These are phyloP conservation scores for Ispidina lecontei DNA, from an alignment of 2,797 vertebrate genomes.

Conservation along the genomic window DNA sequence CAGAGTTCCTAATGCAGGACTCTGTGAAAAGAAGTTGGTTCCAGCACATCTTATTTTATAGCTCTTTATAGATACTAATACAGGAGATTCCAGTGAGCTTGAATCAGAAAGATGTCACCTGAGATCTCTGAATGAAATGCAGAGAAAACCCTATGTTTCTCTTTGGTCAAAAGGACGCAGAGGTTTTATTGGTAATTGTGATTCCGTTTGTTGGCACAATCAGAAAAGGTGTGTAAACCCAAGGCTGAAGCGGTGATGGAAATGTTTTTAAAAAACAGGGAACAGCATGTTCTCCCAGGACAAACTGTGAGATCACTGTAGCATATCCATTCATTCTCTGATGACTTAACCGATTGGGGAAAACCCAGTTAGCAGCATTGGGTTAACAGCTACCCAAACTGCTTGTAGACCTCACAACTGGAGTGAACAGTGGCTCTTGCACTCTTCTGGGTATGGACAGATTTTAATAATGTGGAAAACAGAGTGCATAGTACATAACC, in stretches of 20 bases:
- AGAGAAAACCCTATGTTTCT: not conserved
- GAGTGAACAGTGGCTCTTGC: not conserved
- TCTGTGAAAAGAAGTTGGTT: not conserved
- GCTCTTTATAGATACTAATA: not conserved
- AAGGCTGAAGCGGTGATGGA: not conserved
- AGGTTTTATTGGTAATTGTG: not conserved
- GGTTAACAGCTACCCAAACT: not conserved
- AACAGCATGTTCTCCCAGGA: fast-evolving
- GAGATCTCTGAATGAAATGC: not conserved
- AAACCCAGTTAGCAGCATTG: not conserved
- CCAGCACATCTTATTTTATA: not conserved
- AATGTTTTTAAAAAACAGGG: not conserved
- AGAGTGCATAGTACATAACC: not conserved
- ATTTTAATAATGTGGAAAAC: not conserved
- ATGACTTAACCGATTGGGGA: not conserved
- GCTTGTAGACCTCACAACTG: not conserved
- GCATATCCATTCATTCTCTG: not conserved
- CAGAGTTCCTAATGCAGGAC: not conserved
- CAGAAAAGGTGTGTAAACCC: not conserved
- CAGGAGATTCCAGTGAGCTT: not conserved
- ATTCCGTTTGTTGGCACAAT: not conserved
- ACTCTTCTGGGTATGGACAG: not conserved
- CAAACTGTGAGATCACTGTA: not conserved
- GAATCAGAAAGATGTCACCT: not conserved
- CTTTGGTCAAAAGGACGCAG: not conserved